Base-by-base conservation (phyloP, 2,888 invertebrate species). In the Sesia bembeciformis region DNA sequence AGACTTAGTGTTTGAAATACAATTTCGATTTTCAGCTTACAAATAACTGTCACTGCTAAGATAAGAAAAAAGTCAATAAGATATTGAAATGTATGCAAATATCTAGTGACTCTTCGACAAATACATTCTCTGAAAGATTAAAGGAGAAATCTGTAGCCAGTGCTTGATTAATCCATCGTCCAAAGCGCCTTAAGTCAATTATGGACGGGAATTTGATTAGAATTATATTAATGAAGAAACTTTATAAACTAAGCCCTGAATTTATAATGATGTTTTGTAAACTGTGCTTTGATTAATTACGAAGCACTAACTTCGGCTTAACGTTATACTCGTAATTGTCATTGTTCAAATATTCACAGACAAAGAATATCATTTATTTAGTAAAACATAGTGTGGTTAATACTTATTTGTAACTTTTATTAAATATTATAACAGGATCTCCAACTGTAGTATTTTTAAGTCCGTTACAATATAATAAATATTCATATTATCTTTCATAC, bases 1-100 rank as follows among this genome's bases (percentile, higher is more conserved):
- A 7, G 23, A 46, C 4, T 8, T 46, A 8, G 6, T 46, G 23
- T 23, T 46, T 7, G 8, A 46, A 46, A 46, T 46, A 4, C 3
- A 7, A 5, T 46, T 46, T 46, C 4, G 23, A 7, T 8, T 46
- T 46, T 46, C 5, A 55, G 49, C 40, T 46, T 51, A 40, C n/a
- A n/a, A 43, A 46, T 38, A 42, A 7, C 52, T 3, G 50, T 40
- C 40, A 50, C 46, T 46, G 46, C 46, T 23, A 23, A 46, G 23
- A 46, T 46, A 41, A 43, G 41, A 40, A 56, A 54, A 53, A 49
- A 40, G 49, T 23, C 52, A 43, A 52, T 8, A 58, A 50, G 53
- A 55, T 46, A 54, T 59, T 57, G 43, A 53, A 57, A 56, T 53
- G 54, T 57, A 53, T 57, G 58, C 51, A 54, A 57, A 58, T 54